These are phyloP conservation scores for Vultur gryphus DNA, from an alignment of 2,797 vertebrate genomes.

Conservation along the genomic window DNA sequence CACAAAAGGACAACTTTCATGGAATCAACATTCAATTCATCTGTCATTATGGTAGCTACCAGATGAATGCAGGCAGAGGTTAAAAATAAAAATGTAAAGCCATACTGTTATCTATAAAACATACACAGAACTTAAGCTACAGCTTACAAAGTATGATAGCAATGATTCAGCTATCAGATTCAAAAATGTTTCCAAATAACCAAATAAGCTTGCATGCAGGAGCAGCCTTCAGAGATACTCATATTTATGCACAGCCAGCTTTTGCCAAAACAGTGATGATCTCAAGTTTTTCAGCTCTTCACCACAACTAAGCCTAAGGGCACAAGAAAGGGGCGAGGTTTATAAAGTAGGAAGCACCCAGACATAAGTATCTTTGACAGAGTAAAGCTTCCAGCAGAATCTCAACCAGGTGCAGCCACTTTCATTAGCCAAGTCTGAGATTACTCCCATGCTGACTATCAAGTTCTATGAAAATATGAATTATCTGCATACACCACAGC, in stretches of 20 bases:
- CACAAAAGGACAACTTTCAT: background rate
- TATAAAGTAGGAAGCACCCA: background rate
- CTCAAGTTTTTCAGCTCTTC: conserved; percentile 1
- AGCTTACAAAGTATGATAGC: background rate
- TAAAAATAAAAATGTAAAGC: background rate
- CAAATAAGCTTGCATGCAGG: background rate
- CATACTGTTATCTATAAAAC: background rate
- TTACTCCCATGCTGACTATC: conserved; percentile 29
- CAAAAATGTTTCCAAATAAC: background rate
- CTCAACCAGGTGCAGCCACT: conserved; percentile 50
- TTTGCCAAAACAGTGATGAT: background rate
- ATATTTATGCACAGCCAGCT: background rate
- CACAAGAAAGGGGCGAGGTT: background rate
- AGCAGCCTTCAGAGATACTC: background rate
- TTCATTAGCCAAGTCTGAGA: conserved; percentile 35
- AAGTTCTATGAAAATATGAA: conserved; percentile 30
- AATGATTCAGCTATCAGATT: background rate
- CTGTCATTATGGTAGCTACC: background rate
- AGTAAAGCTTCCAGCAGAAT: conserved; percentile 39
- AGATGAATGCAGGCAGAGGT: background rate
- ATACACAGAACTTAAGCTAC: background rate
- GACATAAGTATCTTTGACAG: conserved; percentile 1
- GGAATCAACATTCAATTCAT: background rate
- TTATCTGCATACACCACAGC: background rate
- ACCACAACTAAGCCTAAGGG: background rate